These are phyloP conservation scores for Anguilla obscura DNA, from an alignment of 2,797 vertebrate species.

Conservation along the genomic window DNA sequence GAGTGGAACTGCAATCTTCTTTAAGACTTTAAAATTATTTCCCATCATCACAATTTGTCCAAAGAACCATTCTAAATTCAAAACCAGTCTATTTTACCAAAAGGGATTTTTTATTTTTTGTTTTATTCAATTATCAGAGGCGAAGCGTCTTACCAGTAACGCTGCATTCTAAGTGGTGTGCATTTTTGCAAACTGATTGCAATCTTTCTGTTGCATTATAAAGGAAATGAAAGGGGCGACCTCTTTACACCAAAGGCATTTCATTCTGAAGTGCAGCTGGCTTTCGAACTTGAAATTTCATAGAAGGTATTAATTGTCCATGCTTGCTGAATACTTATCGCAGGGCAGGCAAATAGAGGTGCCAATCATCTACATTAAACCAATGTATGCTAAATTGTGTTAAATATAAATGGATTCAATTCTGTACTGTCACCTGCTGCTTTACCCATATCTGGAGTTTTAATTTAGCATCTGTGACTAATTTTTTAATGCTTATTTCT, in stretches of 20 bases:
- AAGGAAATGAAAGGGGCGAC: not conserved
- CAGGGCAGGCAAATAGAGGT: not conserved
- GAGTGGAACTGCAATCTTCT: too few species aligned
- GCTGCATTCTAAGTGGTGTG: not conserved
- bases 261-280: not conserved
- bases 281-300: not conserved
- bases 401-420: not conserved
- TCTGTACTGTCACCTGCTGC: not conserved
- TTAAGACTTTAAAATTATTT: too few species aligned
- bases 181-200: not conserved
- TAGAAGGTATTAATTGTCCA: not conserved
- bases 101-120: not conserved
- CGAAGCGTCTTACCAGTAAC: not conserved
- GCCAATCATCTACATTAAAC: not conserved
- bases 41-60: too few species aligned
- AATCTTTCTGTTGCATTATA: not conserved
- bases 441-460: not conserved
- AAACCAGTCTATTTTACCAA: not conserved
- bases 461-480: not conserved
- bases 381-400: not conserved
- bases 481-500: too few species aligned
- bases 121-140: not conserved
- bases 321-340: not conserved
- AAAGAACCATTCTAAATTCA: not conserved
- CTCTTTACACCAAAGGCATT: not conserved